Evolutionary conservation across 2,888 invertebrate genomes (phyloP).

Genomic region (Cephus sareptanus): DNA sequence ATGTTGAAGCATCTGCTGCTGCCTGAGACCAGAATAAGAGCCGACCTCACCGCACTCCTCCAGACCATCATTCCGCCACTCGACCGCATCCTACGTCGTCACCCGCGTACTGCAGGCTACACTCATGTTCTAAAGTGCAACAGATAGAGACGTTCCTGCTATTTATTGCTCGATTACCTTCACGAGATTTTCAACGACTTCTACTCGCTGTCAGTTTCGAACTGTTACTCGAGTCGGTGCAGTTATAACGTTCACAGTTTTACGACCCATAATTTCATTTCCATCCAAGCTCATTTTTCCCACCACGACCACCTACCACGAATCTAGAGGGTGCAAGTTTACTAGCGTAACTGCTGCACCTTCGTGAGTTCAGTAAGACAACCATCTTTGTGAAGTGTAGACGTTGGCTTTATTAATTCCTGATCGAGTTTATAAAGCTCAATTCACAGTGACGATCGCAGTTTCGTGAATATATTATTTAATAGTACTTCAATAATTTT

Average conservation of each 20-base stretch:
- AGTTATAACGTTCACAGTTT: not conserved
- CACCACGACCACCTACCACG: not conserved
- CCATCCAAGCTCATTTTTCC: not conserved
- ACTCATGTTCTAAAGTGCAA: constrained; percentile 25
- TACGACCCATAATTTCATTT: not conserved
- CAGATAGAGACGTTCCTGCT: not conserved
- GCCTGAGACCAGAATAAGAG: not conserved
- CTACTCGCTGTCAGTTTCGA: not conserved
- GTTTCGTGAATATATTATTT: not conserved
- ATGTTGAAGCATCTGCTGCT: constrained; percentile 21
- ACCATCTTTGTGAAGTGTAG: not conserved
- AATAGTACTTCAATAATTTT: not conserved
- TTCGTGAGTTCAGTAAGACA: not conserved
- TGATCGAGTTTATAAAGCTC: not conserved
- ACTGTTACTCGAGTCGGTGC: not conserved
- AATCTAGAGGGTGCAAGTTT: not conserved
- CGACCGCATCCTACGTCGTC: not conserved
- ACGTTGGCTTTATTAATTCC: not conserved
- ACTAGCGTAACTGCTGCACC: not conserved
- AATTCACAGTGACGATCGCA: not conserved
- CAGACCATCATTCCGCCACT: constrained; percentile 4
- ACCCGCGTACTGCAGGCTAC: constrained; percentile 5
- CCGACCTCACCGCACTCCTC: not conserved
- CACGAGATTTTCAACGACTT: constrained; percentile 11
- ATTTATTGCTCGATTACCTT: constrained; percentile 12